Conservation (phyloP, 2,113 vertebrate species). For the Cyphomyrus plagiostoma region DNA sequence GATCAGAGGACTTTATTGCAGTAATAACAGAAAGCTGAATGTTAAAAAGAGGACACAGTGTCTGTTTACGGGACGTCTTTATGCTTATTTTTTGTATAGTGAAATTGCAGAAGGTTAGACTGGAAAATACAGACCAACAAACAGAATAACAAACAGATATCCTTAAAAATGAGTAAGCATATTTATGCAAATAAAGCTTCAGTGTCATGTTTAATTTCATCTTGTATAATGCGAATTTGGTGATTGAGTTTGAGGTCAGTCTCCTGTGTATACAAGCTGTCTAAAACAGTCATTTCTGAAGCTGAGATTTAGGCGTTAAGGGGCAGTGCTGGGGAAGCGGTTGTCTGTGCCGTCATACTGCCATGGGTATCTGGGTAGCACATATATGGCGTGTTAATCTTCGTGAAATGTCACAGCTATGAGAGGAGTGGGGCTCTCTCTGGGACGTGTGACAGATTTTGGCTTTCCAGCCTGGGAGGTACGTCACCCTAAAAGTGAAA, state of each 20-base stretch:
- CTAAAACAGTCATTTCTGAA: not conserved
- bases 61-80: not conserved
- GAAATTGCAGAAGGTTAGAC: conserved; percentile 15
- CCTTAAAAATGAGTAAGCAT: conserved; percentile 31
- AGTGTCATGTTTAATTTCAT: conserved; percentile 24
- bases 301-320: not conserved
- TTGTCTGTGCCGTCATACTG: not conserved
- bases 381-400: not conserved
- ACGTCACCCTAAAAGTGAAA: not conserved
- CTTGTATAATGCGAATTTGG: not conserved
- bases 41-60: not conserved
- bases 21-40: not conserved
- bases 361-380: too few species aligned
- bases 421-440: not conserved
- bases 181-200: conserved; percentile 16
- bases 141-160: not conserved
- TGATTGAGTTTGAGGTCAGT: conserved; percentile 5
- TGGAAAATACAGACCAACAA: conserved; percentile 23
- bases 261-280: not conserved
- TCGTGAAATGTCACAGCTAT: not conserved
- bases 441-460: conserved; percentile 2
- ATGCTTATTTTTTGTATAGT: conserved; percentile 20
- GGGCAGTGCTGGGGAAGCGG: not conserved
- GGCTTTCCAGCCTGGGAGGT: not conserved
- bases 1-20: not conserved